Evolutionary conservation across 2,888 invertebrate genomes (phyloP).

Genomic region (Mimachlamys varia): DNA sequence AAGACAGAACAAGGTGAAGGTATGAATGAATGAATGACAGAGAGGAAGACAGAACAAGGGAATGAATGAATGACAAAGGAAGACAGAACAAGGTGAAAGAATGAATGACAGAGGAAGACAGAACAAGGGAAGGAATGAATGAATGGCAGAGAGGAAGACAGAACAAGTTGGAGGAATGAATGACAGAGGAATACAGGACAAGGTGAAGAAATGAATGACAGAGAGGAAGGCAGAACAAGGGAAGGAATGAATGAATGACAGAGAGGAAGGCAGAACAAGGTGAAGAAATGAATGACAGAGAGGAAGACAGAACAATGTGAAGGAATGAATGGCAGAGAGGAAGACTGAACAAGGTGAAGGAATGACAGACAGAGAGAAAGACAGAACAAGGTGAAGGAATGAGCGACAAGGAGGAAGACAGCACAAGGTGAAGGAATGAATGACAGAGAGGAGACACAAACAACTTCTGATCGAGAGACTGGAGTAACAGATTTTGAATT

Average conservation of each 20-base stretch:
- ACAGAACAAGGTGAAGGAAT: slow-evolving; percentile 37
- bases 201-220: background rate
- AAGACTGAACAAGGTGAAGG: background rate
- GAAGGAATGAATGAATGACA: background rate
- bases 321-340: background rate
- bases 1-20: slow-evolving; percentile 29
- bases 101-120: background rate
- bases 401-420: slow-evolving; percentile 37
- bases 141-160: background rate
- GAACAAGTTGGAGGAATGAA: background rate
- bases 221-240: background rate
- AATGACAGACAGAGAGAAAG: background rate
- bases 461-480: too few relatives aligned
- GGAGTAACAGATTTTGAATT: too few relatives aligned
- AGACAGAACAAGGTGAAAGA: background rate
- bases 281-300: background rate
- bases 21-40: background rate
- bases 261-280: background rate
- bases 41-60: background rate
- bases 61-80: background rate
- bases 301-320: background rate
- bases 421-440: background rate
- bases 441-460: background rate
- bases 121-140: background rate
- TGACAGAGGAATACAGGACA: background rate